These are phyloP conservation scores for Calosoma granatense DNA, from an alignment of 1,140 invertebrate genomes.

Conservation along the genomic window DNA sequence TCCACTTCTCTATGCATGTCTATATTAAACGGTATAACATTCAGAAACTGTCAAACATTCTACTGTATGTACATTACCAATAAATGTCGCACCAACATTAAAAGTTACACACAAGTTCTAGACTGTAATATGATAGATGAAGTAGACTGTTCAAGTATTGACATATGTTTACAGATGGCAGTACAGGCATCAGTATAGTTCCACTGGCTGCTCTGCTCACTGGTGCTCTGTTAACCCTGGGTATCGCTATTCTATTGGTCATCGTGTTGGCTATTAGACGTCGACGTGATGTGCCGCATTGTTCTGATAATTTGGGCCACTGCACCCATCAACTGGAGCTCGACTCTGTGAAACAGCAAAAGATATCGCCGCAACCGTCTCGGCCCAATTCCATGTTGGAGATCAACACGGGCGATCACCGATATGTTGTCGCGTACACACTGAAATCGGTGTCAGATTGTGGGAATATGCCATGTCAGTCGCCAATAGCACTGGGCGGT, in stretches of 20 bases:
- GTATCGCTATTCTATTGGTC: conserved; percentile 48
- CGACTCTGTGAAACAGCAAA: conserved; percentile 27
- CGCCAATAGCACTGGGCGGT: conserved; percentile 14
- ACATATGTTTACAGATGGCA: conserved; percentile 49
- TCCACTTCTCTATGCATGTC: too few relatives aligned
- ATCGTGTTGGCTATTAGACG: conserved; percentile 43
- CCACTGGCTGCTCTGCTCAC: conserved; percentile 49
- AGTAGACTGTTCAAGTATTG: too few relatives aligned
- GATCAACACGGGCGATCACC: conserved; percentile 46
- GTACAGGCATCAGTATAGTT: conserved; percentile 45
- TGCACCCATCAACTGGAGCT: conserved; percentile 26
- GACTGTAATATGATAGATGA: too few relatives aligned
- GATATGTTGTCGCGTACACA: conserved; percentile 47
- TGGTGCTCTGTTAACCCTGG: conserved; percentile 49
- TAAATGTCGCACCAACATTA: too few relatives aligned
- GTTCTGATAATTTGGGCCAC: conserved; percentile 22
- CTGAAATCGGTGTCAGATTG: conserved; percentile 37
- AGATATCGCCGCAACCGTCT: conserved; percentile 24
- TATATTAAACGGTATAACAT: too few relatives aligned
- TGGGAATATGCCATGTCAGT: conserved; percentile 15
- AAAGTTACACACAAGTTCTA: too few relatives aligned
- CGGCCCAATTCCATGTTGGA: conserved; percentile 39
- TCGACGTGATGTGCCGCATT: conserved; percentile 31
- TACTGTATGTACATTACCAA: too few relatives aligned
- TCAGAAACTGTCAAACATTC: too few relatives aligned